These are phyloP conservation scores for Sphinx pinastri DNA, from an alignment of 2,888 invertebrate species.

Conservation along the genomic window DNA sequence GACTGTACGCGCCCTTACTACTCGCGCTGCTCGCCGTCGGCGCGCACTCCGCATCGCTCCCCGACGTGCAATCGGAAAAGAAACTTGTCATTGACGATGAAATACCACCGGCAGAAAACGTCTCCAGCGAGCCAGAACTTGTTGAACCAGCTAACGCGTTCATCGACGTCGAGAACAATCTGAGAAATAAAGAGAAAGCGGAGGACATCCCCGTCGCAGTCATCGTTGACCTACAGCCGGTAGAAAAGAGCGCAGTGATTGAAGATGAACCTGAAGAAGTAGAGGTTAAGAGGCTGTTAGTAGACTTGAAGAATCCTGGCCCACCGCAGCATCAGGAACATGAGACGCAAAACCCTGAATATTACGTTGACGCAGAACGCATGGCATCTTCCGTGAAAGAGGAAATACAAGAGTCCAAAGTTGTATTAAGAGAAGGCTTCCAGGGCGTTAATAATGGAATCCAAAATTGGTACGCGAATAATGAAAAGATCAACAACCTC, in stretches of 20 bases:
- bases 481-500: conserved; percentile 56
- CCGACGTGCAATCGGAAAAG: conserved; percentile 46
- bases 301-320: conserved; percentile 69
- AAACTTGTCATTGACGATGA: conserved; percentile 45
- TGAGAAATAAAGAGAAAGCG: conserved; percentile 48
- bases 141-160: conserved; percentile 52
- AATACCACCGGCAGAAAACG: conserved; percentile 50
- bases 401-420: conserved; percentile 56
- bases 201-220: conserved; percentile 66
- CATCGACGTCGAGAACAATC: conserved; percentile 59
- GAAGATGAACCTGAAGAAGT: conserved; percentile 46
- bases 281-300: conserved; percentile 56
- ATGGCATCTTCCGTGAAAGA: conserved; percentile 55
- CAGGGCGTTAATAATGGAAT: conserved; percentile 60
- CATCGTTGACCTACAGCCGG: conserved; percentile 54
- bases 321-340: conserved; percentile 73
- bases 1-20: conserved; percentile 63
- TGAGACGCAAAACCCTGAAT: conserved; percentile 71
- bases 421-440: conserved; percentile 52
- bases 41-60: conserved; percentile 65
- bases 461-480: conserved; percentile 53
- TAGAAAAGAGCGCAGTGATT: conserved; percentile 46
- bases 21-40: conserved; percentile 59
- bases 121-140: conserved; percentile 51
- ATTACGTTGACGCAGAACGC: conserved; percentile 53